These are phyloP conservation scores for Palythoa grandiflora DNA, from an alignment of 92 coral and sea anemone genomes.

Conservation along the genomic window DNA sequence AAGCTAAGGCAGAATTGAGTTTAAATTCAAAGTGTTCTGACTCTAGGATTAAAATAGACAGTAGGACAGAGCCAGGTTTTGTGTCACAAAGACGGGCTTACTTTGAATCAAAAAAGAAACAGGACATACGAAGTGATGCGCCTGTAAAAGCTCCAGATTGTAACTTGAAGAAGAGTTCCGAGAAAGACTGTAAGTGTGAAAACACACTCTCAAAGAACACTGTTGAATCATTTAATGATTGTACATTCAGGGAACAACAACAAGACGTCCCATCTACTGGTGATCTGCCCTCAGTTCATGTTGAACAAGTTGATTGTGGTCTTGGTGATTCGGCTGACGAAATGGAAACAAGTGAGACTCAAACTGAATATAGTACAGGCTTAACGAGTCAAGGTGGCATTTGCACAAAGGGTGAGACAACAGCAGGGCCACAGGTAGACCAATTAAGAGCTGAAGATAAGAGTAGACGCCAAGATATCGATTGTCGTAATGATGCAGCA, in stretches of 20 bases:
- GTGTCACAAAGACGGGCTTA: conserved; percentile 21
- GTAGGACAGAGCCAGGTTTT: conserved; percentile 38
- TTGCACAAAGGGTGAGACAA: conserved; percentile 24
- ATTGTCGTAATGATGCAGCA: conserved; percentile 79
- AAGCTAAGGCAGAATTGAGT: neutral
- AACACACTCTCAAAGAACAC: neutral
- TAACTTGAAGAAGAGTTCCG: neutral
- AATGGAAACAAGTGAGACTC: conserved; percentile 19
- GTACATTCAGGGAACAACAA: neutral
- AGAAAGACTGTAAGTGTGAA: neutral
- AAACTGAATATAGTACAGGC: neutral
- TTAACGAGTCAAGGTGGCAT: neutral
- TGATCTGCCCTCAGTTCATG: conserved; percentile 23
- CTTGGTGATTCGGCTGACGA: neutral
- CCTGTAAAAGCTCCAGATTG: neutral
- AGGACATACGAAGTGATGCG: neutral
- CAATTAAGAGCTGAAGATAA: neutral
- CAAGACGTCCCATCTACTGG: neutral
- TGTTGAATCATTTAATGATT: neutral
- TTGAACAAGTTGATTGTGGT: conserved; percentile 26
- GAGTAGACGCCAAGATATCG: conserved; percentile 1
- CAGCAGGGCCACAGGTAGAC: conserved; percentile 12
- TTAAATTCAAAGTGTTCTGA: neutral
- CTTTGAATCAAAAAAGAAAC: conserved; percentile 32
- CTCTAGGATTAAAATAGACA: conserved; percentile 31